Base-by-base conservation (phyloP, 1,140 invertebrate genomes). In the Tyrophagus putrescentiae region DNA sequence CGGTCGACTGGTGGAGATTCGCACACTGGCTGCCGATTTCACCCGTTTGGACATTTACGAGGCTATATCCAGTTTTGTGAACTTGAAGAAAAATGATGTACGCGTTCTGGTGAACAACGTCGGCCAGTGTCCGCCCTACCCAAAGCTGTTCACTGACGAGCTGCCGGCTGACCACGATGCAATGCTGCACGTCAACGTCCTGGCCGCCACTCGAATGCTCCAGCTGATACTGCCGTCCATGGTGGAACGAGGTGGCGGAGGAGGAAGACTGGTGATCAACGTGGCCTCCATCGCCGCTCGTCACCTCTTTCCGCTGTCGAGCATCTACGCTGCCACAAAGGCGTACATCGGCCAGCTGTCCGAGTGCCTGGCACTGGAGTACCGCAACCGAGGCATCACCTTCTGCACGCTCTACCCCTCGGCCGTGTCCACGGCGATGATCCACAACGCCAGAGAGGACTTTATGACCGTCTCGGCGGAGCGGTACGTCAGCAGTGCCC, bases 251-350 rank as follows among this genome's bases (percentile, higher is more conserved):
- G 78, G 79, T 32, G 81, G 81, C 63, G 94, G 94, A 9, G n/a
- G n/a, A n/a, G n/a, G n/a, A n/a, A n/a, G n/a, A n/a, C n/a, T n/a
- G n/a, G n/a, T n/a, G n/a, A 83, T 98, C 41, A 98, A 97, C 70
- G 76, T 98, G 32, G 84, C 90, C 0, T 98, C 93, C 6, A 80
- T 82, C 0, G 78, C 85, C 0, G 85, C 83, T 1, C 72, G 79
- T 1, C 81, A 84, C 61, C 87, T 89, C 0, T 80, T 80, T 62
- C 88, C 90, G 3, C 74, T 96, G 32, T 74, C 95, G 2, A 79
- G 82, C 13, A 80, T 93, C 0, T 97, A 97, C 67, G 82, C 84
- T 25, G 88, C 87, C 25, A 81, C 84, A 45, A 97, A 97, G 78
- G 81, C 85, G 11, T 95, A 81, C 74, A 82, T 92, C 0, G 79